Base-by-base conservation (phyloP, 2,113 vertebrate genomes). In the Damaliscus lunatus region DNA sequence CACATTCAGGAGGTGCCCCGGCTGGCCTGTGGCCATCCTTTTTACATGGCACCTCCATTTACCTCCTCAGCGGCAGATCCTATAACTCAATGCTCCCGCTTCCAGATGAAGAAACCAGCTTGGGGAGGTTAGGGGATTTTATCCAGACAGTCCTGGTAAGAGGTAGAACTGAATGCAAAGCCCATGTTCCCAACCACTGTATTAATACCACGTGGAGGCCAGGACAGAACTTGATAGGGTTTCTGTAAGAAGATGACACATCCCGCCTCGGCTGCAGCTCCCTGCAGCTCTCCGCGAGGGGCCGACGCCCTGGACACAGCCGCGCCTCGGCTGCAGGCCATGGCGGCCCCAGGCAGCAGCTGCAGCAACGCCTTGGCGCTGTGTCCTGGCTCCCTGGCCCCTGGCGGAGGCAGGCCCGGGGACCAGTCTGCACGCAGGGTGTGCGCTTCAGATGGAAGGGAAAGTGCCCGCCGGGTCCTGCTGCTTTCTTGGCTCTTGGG, bases 211-310 rank as follows among this genome's bases (percentile, higher is more conserved):
- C 29, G 0, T 1, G 29, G 57, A 0, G 4, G 6, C 11, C 3
- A 36, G 64, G 23, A 40, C 23, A 40, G 19, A 0, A 12, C 0
- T 3, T 0, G 2, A 15, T 0, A 5, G 3, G 4, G 48, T 3
- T 82, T 46, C 92, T 52, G 19, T 9, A 3, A 0, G 19, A 10
- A 60, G 74, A 29, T 27, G 13, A 40, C n/a, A 23, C 29, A 5
- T 23, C 19, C 7, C 1, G 0, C 0, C 10, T 27, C 13, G 6
- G 21, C n/a, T 7, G 17, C 74, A 5, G 74, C 40, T 29, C 71
- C 12, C 25, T 29, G 74, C 3, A 3, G 50, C 48, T 60, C 52
- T 62, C 50, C 0, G 5, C 0, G 3, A 0, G 2, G 23, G 53
- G 19, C 31, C 1, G 0, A 12, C 0, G 19, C 53, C 8, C 19